A percentile compares a stretch with the other conserved stretches of the same genome.
These are phyloP conservation scores for Amphipoea lucens DNA, from an alignment of 2,888 invertebrate genomes.

Conservation along the genomic window DNA sequence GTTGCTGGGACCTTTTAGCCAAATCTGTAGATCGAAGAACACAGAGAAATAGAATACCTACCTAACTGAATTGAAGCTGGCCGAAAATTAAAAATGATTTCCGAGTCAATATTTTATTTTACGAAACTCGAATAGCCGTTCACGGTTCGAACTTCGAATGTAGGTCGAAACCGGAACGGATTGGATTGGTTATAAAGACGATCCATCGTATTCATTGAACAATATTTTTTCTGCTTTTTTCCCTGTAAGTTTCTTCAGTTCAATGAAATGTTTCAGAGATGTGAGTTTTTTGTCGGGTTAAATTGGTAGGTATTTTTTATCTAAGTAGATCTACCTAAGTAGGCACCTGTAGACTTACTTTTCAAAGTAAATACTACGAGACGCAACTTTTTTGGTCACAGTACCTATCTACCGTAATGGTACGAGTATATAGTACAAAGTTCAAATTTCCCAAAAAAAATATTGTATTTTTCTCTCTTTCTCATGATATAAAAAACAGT, in stretches of 20 bases:
- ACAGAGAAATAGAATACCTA: not conserved
- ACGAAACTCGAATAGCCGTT: constrained; percentile 1
- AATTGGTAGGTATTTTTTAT: not conserved
- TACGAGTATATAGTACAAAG: no score
- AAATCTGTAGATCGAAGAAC: not conserved
- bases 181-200: constrained; percentile 20
- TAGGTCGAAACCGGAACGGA: constrained; percentile 27
- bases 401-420: no score
- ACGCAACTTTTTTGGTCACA: no score
- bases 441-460: no score
- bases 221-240: constrained; percentile 5
- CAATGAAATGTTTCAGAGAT: constrained; percentile 2
- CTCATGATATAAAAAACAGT: no score
- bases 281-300: not conserved
- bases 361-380: not conserved
- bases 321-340: not conserved
- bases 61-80: not conserved
- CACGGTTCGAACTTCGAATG: constrained; percentile 30
- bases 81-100: constrained; percentile 24
- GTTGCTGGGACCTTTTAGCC: no score
- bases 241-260: not conserved
- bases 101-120: constrained; percentile 14
- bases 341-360: not conserved
- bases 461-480: no score
- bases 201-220: constrained; percentile 15